Evolutionary conservation across 2,797 vertebrate species (phyloP), one percentile per base, ranked within the genome.

Genomic region (Epinephelus malabaricus): DNA sequence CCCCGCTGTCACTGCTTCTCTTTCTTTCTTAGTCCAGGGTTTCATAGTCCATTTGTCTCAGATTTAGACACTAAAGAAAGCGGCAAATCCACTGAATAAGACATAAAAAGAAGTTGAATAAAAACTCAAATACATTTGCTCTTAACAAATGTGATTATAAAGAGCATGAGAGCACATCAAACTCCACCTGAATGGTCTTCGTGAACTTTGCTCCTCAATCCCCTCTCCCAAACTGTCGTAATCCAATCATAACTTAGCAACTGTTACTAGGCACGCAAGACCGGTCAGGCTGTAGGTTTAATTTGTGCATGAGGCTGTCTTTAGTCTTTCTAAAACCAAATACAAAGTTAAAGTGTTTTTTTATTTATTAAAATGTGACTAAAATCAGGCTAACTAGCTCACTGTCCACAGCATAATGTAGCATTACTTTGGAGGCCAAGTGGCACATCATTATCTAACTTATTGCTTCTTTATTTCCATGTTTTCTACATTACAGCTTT

Each of bases 1-100:
- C 76, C 83, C 19, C 34, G 80, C 25, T 65, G 8, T 62, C 23
- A 46, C 50, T 60, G 5, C 71, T 18, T 51, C 18, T 54, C 6
- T 50, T 30, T 67, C 17, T 47, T 12, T 81, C 12, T 53, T 38
- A 47, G 47, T 69, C 21, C 25, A 49, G 13, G 9, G 15, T 64
- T 51, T 61, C 5, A 6, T n/a, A 9, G 3, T 51, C 27, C 21
- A 5, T 12, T 61, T 21, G 30, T 51, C 64, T 73, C 70, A 18
- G 38, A 47, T 75, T 43, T 10, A 70, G 70, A 66, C 23, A 23
- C 14, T 23, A 60, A 54, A 58, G 19, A 58, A 34, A 34, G 30
- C 11, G 6, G 27, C 23, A 65, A 25, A 69, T 65, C 50, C 25
- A 10, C 10, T 2, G 46, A 63, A 58, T 34, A 43, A 43, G 40